Conservation (phyloP, 53 echinoderm and acorn worm genomes). For the Astropecten irregularis region DNA sequence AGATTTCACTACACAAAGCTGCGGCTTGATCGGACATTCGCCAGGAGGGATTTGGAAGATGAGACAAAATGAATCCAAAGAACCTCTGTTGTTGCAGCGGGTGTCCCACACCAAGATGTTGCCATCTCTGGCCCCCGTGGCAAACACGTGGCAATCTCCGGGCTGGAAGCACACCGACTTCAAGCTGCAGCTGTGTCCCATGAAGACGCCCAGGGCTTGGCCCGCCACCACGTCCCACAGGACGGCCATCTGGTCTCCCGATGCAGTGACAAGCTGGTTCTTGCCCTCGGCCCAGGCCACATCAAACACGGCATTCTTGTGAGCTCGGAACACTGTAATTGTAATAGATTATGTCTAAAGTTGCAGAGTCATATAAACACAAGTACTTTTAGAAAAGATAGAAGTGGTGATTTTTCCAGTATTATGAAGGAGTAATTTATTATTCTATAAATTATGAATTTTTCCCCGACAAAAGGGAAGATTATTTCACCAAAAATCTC, state of each 20-base stretch:
- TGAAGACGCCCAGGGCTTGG: constrained; percentile 67
- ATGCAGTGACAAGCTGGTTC: constrained; percentile 87
- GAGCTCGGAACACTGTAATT: constrained; percentile 80
- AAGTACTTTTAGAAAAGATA: too few species aligned
- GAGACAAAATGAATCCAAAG: too few species aligned
- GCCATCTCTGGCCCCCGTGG: constrained; percentile 94
- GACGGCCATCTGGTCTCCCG: constrained; percentile 96
- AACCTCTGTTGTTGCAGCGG: constrained; percentile 85
- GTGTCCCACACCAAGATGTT: constrained; percentile 93
- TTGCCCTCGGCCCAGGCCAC: constrained; percentile 80
- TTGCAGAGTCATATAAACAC: background rate
- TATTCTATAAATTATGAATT: too few species aligned
- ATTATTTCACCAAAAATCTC: too few species aligned
- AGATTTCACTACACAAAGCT: too few species aligned
- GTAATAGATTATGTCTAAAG: background rate
- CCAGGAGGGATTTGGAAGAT: too few species aligned
- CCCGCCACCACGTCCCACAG: constrained; percentile 81
- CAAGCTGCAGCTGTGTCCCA: constrained; percentile 89
- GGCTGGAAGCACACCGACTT: constrained; percentile 85
- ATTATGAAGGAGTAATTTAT: too few species aligned
- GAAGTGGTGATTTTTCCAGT: too few species aligned
- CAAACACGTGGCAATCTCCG: constrained; percentile 72
- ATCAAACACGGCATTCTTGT: constrained; percentile 96
- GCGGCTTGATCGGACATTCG: too few species aligned
- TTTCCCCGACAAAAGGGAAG: too few species aligned